Conservation (phyloP, 1,140 invertebrate genomes). For the Frieseomelitta varia region DNA sequence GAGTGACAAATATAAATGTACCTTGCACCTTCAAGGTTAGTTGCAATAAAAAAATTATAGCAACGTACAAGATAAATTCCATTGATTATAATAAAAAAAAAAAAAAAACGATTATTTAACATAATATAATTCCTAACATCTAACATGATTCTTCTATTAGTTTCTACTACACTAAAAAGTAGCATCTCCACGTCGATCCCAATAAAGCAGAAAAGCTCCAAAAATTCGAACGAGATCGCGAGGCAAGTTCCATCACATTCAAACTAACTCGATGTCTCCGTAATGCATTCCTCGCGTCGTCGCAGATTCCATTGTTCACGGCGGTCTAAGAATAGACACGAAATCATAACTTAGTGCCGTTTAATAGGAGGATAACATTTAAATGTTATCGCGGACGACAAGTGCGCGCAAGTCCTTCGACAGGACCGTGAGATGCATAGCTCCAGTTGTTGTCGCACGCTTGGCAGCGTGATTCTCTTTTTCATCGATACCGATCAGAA, state of each 20-base stretch:
- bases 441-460: conserved; percentile 15
- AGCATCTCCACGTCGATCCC: background rate
- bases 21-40: too few species aligned
- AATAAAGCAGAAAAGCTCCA: background rate
- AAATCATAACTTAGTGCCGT: background rate
- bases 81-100: too few species aligned
- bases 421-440: conserved; percentile 15
- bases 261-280: too few species aligned
- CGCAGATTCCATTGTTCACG: background rate
- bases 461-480: conserved; percentile 23
- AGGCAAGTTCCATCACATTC: background rate
- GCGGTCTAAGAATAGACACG: background rate
- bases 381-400: background rate
- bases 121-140: too few species aligned
- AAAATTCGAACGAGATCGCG: background rate
- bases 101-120: too few species aligned
- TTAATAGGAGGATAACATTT: conserved; percentile 4
- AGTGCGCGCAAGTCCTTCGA: conserved; percentile 5
- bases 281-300: background rate
- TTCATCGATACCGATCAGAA: conserved; percentile 52
- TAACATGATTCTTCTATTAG: too few species aligned
- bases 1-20: background rate
- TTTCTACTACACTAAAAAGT: too few species aligned
- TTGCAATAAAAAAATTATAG: too few species aligned
- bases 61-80: too few species aligned